Evolutionary conservation across 2,797 vertebrate genomes (phyloP), one percentile per base, ranked within the genome.

Genomic region (Eulemur coronatus): DNA sequence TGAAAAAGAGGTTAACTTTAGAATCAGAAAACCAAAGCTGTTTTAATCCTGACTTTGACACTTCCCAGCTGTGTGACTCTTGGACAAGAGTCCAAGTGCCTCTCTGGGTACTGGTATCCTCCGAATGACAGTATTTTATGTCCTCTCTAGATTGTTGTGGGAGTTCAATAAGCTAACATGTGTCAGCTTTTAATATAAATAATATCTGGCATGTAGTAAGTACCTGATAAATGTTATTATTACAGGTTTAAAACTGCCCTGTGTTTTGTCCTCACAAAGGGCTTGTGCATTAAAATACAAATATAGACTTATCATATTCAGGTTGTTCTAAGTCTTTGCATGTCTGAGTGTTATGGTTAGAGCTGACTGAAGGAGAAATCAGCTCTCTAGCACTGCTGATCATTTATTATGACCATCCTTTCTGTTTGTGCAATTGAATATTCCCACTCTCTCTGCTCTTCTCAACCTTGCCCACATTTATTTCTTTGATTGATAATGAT

Each of bases 331-430:
- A 43, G 41, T 75, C 26, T 94, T 81, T 15, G 38, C 28, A 12
- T 69, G 7, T 52, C 4, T 85, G 70, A 72, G 15, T 76, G 61
- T 55, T 94, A 94, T 35, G 10, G 50, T 75, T 69, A 85, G 52
- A 55, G 59, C 65, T 94, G 46, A 70, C 18, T 90, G 82, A 98
- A 95, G 95, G 91, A 95, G 89, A 97, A 96, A 69, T 79, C 38
- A 93, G 9, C 84, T 97, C 79, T 89, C 65, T 93, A 63, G 84
- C 30, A 55, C n/a, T 94, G 61, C 86, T 97, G 95, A 95, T 91
- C 78, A 20, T 87, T 96, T 89, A 30, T 92, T 97, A 57, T 55
- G 41, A 63, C 89, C 7, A 43, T 91, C 93, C 57, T 96, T 97
- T 96, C 15, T 80, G 87, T 98, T 93, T 89, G 48, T 95, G 48